Evolutionary conservation across 1,140 invertebrate genomes (phyloP), one percentile per base, ranked within the genome.

Genomic region (Papilio glaucus): DNA sequence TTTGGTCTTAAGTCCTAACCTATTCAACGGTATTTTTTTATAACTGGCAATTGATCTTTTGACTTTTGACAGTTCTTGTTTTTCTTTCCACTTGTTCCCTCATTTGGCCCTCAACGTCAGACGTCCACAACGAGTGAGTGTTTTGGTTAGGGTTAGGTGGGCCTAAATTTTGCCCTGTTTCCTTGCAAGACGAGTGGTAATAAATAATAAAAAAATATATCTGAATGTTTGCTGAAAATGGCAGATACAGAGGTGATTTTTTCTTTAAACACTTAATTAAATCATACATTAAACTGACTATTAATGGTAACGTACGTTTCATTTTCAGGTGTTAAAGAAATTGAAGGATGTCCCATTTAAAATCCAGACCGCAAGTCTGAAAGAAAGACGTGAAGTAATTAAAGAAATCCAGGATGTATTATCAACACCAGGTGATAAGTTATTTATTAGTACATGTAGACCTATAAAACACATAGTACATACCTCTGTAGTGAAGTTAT

Each of bases 261-360:
- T 33, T n/a, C 15, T 49, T 7, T 5, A 53, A 69, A 53, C 2
- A 15, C 4, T 33, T 53, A 37, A 53, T 68, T 18, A 12, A 39
- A 13, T 15, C 8, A 49, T 69, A 37, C 13, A 37, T 33, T 12
- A 33, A 33, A 15, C n/a, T 3, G n/a, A 53, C 13, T 21, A 18
- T 7, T 29, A n/a, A 29, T 37, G 12, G 15, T 53, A 69, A 69
- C 24, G 63, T 79, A 42, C 70, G 72, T 93, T 86, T 85, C 24
- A 81, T 80, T 94, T 94, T 15, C 88, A 97, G 96, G 90, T 96
- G 77, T 88, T 95, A 69, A 96, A 95, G 91, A 95, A 95, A 79
- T 93, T 98, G 76, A 97, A 97, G 85, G 96, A 97, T 94, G 94
- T 98, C 89, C 96, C 96, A 26, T 95, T 95, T 88, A 96, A 95